Percentiles rank a stretch among this genome's conserved stretches.
These are phyloP conservation scores for Eumerus sabulonum DNA, from an alignment of 2,888 invertebrate genomes.

Conservation along the genomic window DNA sequence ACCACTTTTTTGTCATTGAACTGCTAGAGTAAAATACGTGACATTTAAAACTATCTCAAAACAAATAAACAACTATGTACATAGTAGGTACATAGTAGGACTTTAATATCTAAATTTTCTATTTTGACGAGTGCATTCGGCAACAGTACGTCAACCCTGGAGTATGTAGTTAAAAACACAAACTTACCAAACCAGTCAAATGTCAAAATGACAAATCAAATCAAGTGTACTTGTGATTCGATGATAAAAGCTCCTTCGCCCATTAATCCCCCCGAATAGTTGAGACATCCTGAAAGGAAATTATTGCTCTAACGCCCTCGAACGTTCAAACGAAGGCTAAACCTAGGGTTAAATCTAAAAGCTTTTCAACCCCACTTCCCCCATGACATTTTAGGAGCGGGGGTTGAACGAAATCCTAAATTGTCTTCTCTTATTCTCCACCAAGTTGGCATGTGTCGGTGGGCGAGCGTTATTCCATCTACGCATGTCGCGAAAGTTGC, in stretches of 20 bases:
- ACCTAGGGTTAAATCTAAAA: conserved; percentile 57
- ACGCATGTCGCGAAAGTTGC: conserved; percentile 59
- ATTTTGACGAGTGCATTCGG: no score
- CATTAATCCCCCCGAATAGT: conserved; percentile 38
- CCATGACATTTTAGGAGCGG: conserved; percentile 47
- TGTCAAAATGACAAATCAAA: conserved; percentile 56
- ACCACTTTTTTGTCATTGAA: no score
- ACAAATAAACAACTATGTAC: no score
- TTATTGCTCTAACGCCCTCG: conserved; percentile 41
- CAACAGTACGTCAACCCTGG: conserved; percentile 23
- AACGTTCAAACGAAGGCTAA: conserved; percentile 28
- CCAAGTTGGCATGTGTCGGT: not conserved
- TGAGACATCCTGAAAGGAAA: conserved; percentile 63
- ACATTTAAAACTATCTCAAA: no score
- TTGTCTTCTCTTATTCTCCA: conserved; percentile 30
- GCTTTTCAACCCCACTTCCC: conserved; percentile 44
- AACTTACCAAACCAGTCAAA: conserved; percentile 13
- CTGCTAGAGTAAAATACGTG: no score
- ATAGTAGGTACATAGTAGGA: no score
- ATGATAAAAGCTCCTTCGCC: conserved; percentile 50
- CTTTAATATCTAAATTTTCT: no score
- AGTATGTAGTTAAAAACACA: no score
- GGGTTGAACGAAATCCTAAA: conserved; percentile 4
- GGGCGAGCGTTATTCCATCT: conserved; percentile 29
- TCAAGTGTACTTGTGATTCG: conserved; percentile 51